Evolutionary conservation across 2,113 vertebrate species (phyloP).

Genomic region (Anarhynchus alexandrinus): DNA sequence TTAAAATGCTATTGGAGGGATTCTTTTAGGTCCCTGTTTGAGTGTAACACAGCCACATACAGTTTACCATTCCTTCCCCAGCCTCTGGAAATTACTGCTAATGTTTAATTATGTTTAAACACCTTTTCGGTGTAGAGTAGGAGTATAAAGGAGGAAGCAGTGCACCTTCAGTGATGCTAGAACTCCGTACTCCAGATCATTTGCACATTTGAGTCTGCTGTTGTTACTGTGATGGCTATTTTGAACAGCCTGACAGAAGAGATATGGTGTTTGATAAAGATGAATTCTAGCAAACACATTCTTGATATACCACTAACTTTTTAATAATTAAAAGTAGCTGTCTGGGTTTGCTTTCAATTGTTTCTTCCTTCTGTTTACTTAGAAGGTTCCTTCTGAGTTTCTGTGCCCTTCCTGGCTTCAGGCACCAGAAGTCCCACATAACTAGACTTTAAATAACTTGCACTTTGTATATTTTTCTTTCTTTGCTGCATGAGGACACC

Average conservation of each 20-base stretch:
- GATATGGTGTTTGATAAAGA: background rate
- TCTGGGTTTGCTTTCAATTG: conserved; percentile 27
- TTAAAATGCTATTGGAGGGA: conserved; percentile 31
- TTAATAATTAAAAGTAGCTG: conserved; percentile 31
- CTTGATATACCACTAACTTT: conserved; percentile 38
- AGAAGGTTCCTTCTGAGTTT: conserved; percentile 1
- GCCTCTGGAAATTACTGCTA: conserved; percentile 7
- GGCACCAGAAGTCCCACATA: conserved; percentile 58
- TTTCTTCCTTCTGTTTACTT: conserved; percentile 15
- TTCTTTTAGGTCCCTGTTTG: conserved; percentile 44
- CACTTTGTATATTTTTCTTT: conserved; percentile 69
- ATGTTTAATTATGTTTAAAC: conserved; percentile 2
- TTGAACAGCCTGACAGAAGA: conserved; percentile 30
- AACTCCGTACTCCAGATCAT: conserved; percentile 50
- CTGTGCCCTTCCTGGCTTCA: conserved; percentile 40
- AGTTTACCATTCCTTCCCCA: conserved; percentile 39
- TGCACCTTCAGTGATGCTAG: conserved; percentile 51
- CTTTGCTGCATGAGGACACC: conserved; percentile 66
- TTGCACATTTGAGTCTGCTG: conserved; percentile 65
- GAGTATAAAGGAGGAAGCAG: conserved; percentile 1
- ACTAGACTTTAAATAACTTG: conserved; percentile 63
- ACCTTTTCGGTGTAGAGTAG: background rate
- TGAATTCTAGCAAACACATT: background rate
- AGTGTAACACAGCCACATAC: conserved; percentile 45
- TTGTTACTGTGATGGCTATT: conserved; percentile 67